phyloP scores from a whole-genome alignment of 2,888 invertebrate genomes.

The Entomobrya proxima region DNA sequence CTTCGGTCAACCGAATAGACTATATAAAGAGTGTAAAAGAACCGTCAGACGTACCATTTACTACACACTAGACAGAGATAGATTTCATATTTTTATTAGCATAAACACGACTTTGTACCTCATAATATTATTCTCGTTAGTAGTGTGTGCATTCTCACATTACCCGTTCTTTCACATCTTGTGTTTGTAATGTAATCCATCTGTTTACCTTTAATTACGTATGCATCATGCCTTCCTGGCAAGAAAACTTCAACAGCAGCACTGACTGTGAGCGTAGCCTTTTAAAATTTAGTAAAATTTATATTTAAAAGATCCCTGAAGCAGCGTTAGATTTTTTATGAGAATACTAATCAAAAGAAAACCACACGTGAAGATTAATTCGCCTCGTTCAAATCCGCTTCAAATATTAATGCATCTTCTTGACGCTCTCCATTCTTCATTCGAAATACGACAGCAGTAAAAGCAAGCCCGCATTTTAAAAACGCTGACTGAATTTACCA shows the following conservation, averaged over 20 bases:
- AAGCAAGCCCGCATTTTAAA: too few species aligned
- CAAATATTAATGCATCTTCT: conserved; percentile 55
- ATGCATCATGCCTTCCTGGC: not conserved
- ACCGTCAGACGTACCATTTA: not conserved
- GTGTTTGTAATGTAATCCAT: conserved; percentile 1
- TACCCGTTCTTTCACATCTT: not conserved
- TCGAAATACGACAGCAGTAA: not conserved
- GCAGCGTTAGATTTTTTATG: not conserved
- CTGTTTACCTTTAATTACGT: conserved; percentile 17
- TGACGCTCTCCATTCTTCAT: conserved; percentile 23
- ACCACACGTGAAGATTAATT: conserved; percentile 59
- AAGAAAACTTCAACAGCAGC: not conserved
- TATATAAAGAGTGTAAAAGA: too few species aligned
- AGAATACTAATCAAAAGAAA: conserved; percentile 40
- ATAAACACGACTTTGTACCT: not conserved
- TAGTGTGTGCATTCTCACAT: not conserved
- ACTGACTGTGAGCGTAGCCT: not conserved
- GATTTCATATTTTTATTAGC: not conserved
- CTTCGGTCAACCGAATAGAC: too few species aligned
- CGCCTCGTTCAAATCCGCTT: conserved; percentile 27
- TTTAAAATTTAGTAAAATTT: not conserved
- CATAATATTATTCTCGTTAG: not conserved
- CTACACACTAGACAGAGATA: not conserved
- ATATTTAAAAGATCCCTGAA: not conserved
- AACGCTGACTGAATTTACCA: not conserved